phyloP scores from a whole-genome alignment of 2,888 invertebrate species.

The Phaonia tiefii region DNA sequence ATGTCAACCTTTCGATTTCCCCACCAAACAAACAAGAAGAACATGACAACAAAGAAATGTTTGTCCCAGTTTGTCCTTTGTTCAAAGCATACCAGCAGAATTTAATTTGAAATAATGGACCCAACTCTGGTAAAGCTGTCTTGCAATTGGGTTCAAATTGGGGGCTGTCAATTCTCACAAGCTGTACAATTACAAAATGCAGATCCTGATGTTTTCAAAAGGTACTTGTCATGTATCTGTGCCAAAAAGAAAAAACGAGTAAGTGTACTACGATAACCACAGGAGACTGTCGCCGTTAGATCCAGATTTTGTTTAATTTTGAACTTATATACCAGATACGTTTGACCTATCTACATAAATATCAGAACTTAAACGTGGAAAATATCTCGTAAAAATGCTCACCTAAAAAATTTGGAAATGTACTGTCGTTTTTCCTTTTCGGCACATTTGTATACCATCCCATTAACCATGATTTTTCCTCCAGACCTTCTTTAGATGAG shows the following conservation, averaged over 20 bases:
- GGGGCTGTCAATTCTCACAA: slow-evolving; percentile 72
- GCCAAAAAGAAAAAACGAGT: no score
- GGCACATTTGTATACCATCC: neutral
- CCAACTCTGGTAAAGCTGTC: slow-evolving; percentile 42
- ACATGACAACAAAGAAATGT: slow-evolving; percentile 6
- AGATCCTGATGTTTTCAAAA: slow-evolving; percentile 74
- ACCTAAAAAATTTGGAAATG: no score
- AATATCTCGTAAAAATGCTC: no score
- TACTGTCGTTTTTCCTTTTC: no score
- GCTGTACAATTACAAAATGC: slow-evolving; percentile 70
- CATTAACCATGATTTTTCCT: neutral
- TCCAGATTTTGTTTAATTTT: no score
- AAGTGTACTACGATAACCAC: no score
- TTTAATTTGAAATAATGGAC: slow-evolving; percentile 46
- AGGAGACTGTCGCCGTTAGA: no score
- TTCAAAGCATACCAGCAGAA: no score
- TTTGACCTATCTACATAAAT: no score
- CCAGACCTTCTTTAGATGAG: slow-evolving; percentile 75
- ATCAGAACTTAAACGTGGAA: no score
- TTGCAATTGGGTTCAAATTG: slow-evolving; percentile 74
- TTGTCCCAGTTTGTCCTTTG: no score
- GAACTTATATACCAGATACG: no score
- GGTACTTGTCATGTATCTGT: slow-evolving; percentile 69
- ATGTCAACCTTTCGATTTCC: neutral
- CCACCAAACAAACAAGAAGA: neutral